phyloP scores from a whole-genome alignment of 2,113 vertebrate species.

The Oceanites oceanicus region DNA sequence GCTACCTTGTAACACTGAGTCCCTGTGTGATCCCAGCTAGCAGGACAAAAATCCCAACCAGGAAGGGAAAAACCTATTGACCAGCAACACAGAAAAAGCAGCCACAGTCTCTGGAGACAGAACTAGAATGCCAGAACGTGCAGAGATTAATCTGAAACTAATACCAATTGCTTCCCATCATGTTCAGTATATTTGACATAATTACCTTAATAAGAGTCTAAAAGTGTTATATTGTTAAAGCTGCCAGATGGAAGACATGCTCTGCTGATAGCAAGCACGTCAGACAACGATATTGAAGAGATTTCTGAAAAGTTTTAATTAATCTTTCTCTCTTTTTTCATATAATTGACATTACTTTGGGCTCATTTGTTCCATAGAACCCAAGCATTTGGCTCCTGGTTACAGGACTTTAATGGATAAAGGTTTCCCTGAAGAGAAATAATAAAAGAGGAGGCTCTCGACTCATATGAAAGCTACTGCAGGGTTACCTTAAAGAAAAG shows the following conservation, averaged over 20 bases:
- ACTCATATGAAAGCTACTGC: neutral
- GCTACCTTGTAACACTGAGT: neutral
- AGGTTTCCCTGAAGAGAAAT: neutral
- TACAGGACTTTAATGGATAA: neutral
- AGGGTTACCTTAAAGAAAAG: slow-evolving; percentile 24
- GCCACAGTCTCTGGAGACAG: neutral
- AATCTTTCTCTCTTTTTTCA: slow-evolving; percentile 61
- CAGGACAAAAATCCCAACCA: neutral
- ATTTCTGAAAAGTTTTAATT: slow-evolving; percentile 73
- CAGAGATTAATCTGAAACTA: slow-evolving; percentile 69
- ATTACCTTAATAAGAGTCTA: slow-evolving; percentile 67
- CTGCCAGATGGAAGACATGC: slow-evolving; percentile 50
- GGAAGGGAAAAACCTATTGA: neutral
- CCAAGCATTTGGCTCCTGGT: slow-evolving; percentile 14
- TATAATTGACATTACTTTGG: slow-evolving; percentile 62
- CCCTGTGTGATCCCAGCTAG: neutral
- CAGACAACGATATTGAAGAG: slow-evolving; percentile 37
- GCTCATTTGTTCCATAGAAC: slow-evolving; percentile 29
- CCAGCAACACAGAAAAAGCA: neutral
- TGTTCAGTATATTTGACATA: slow-evolving; percentile 63
- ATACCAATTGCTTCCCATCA: slow-evolving; percentile 56
- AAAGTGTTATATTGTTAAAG: slow-evolving; percentile 61
- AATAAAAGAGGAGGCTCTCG: neutral
- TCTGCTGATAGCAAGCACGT: slow-evolving; percentile 54
- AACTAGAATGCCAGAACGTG: slow-evolving; percentile 43